Evolutionary conservation across 2,888 invertebrate species (phyloP), one percentile per base, ranked within the genome.

Genomic region (Troilus luridus): DNA sequence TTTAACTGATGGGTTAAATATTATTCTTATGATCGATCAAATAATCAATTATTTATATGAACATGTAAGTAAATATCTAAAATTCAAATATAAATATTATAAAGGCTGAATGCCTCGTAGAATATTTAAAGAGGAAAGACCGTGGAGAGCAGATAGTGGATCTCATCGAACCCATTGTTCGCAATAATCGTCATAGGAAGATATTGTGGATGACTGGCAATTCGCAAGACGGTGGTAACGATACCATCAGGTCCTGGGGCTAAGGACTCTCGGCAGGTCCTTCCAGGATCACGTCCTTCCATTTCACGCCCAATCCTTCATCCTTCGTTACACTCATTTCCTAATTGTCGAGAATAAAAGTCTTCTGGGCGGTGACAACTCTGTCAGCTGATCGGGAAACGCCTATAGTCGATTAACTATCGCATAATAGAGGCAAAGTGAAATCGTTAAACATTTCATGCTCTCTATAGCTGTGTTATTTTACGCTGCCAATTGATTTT

Each of bases 221-320:
- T 85, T 58, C 21, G 56, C 14, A 3, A 56, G 2, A 10, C 54
- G 54, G 21, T 56, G n/a, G 21, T n/a, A 58, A 56, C 85, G 12
- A 85, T n/a, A 56, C 0, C 56, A 19, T 14, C 0, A 19, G 0
- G 56, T 0, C 54, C 85, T 27, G 41, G 59, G 27, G 60, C 6
- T 41, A 41, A 60, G 27, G 88, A 59, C 24, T 24, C 59, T 60
- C 19, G 56, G 17, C 41, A 56, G n/a, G 41, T n/a, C 59, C 59
- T 24, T 59, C 14, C 0, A 81, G 41, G 62, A 41, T 62, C 89
- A 77, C 77, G 72, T 77, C 19, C 90, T 8, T 6, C 12, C 72
- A 90, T 90, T 90, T 90, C 90, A 90, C 90, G 90, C 72, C 77
- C 19, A 24, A 90, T 90, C 90, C 90, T 90, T 90, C 90, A 90